Conservation (phyloP, 2,797 vertebrate species). For the Amniataba percoides region DNA sequence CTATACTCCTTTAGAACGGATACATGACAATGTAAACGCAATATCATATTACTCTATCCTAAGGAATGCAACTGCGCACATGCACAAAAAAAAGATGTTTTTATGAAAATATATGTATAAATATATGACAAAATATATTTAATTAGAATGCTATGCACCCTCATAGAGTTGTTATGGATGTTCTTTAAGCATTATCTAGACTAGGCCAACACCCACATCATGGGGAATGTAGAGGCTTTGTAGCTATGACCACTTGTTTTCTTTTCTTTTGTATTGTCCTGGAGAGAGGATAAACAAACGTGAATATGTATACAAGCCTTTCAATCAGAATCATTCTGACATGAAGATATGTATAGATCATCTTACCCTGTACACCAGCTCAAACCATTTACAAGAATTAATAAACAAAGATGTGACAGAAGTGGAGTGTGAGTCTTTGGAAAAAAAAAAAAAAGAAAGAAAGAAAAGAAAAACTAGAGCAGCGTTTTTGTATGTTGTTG, state of each 20-base stretch:
- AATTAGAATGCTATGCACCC: constrained; percentile 93
- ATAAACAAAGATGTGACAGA: constrained; percentile 95
- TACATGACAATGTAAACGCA: constrained; percentile 89
- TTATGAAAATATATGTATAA: constrained; percentile 90
- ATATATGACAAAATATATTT: constrained; percentile 89
- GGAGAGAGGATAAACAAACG: constrained; percentile 83
- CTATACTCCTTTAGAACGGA: constrained; percentile 89
- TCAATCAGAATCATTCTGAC: constrained; percentile 87
- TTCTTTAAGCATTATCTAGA: constrained; percentile 89
- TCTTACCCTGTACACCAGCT: constrained; percentile 96
- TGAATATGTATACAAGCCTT: constrained; percentile 89
- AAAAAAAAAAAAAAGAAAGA: background rate
- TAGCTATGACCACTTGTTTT: constrained; percentile 94
- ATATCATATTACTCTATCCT: constrained; percentile 90
- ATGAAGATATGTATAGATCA: constrained; percentile 93
- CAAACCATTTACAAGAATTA: constrained; percentile 92
- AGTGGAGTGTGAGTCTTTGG: constrained; percentile 22
- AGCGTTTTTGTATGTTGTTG: background rate
- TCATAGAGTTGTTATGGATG: constrained; percentile 92
- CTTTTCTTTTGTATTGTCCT: constrained; percentile 92
- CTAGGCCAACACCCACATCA: constrained; percentile 90
- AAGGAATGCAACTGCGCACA: constrained; percentile 91
- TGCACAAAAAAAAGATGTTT: constrained; percentile 89
- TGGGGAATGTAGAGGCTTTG: constrained; percentile 96
- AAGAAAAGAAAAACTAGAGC: background rate